Evolutionary conservation across 92 coral and sea anemone genomes (phyloP), one percentile per base, ranked within the genome.

Genomic region (Phenganax stokvisi): DNA sequence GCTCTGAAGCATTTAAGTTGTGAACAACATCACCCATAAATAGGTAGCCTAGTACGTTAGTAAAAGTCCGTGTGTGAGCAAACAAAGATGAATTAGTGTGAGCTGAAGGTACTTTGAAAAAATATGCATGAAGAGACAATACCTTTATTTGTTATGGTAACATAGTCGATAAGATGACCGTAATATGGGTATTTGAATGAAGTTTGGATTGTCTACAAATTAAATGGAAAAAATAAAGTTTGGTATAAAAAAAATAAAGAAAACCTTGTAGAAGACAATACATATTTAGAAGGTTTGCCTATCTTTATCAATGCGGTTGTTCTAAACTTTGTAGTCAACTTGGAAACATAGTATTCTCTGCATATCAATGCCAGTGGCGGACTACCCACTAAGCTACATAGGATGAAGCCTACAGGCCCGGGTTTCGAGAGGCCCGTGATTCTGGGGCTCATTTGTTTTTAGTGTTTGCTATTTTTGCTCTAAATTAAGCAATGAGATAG

Each of bases 21-120:
- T 77, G 89, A 12, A 82, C 80, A 70, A 90, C 89, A 76, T 76
- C 83, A 6, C 97, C 98, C 71, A 91, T 85, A 72, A 88, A 86
- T 55, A 93, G 81, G 53, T 59, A 77, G n/a, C 81, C 81, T 77
- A 60, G 13, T 59, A 29, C 61, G 11, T n/a, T 0, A 68, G 5
- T 30, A 37, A 10, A 6, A 37, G 1, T 61, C 27, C n/a, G 28
- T 10, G 12, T 31, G 52, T 30, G 0, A 66, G 72, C 72, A 66
- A 28, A 61, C 8, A 37, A 37, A 37, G 47, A 37, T 37, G 47
- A 37, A 37, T 37, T 37, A 5, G 47, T 37, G 47, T 37, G 47
- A 37, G 47, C 47, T 37, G 47, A 37, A 37, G 47, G 47, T 37
- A 37, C 47, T 37, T 37, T 37, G 47, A 37, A 37, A 37, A 37